Evolutionary conservation across 1,140 invertebrate genomes (phyloP).

Genomic region (Drosophila mayri): DNA sequence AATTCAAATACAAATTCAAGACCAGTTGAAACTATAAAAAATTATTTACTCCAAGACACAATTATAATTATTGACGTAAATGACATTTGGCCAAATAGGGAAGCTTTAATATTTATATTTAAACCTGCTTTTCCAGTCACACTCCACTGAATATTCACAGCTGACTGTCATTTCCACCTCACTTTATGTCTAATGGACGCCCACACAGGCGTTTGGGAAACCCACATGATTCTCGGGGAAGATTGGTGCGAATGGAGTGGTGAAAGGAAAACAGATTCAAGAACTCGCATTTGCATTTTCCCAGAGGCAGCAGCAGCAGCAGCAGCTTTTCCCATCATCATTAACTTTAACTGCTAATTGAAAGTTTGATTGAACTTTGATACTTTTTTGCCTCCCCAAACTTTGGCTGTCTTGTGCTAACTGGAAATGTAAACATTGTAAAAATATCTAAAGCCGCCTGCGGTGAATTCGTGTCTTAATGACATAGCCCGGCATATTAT

Average conservation of each 20-base stretch:
- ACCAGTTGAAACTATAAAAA: no score
- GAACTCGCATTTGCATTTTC: conserved; percentile 51
- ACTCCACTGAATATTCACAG: conserved; percentile 32
- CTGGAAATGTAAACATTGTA: conserved; percentile 51
- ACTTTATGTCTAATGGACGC: conserved; percentile 39
- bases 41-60: not conserved
- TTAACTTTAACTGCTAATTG: conserved; percentile 78
- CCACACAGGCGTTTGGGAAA: conserved; percentile 26
- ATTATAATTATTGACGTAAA: conserved; percentile 4
- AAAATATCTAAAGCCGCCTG: conserved; percentile 26
- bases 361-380: conserved; percentile 60
- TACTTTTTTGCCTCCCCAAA: conserved; percentile 13
- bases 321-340: conserved; percentile 43
- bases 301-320: conserved; percentile 22
- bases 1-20: not conserved
- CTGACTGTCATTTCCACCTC: conserved; percentile 40
- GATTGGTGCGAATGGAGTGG: conserved; percentile 27
- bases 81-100: conserved; percentile 9
- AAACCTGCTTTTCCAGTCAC: conserved; percentile 36
- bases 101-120: conserved; percentile 10
- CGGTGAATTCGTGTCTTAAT: conserved; percentile 53
- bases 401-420: conserved; percentile 11
- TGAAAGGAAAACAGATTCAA: conserved; percentile 21
- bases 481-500: conserved; percentile 47
- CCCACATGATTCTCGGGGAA: conserved; percentile 23